Evolutionary conservation across 2,888 invertebrate genomes (phyloP), one percentile per base, ranked within the genome.

Genomic region (Cetonia aurata): DNA sequence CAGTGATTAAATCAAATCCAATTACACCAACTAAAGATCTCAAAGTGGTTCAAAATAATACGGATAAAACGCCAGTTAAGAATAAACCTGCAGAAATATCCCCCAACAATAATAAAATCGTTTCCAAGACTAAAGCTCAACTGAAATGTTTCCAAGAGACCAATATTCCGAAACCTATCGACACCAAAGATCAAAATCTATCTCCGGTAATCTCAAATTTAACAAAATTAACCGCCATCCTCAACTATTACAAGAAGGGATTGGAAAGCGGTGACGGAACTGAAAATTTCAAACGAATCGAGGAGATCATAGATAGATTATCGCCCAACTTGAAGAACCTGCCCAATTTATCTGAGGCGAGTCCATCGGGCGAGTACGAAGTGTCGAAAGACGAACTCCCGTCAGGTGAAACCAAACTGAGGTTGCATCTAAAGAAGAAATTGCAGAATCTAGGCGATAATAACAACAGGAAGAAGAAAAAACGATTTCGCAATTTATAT

Each of bases 401-500:
- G n/a, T n/a, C n/a, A n/a, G n/a, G n/a, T n/a, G 57, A 56, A 19
- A 13, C 41, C 37, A 50, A 62, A 19, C 15, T 69, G 10, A 73
- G 57, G 12, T 4, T 70, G n/a, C 73, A 62, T 17, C 31, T 73
- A 25, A 69, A 69, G 60, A 59, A 69, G 48, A 52, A 41, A 2
- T 53, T 33, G 4, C 57, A 48, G 1, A 52, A 42, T 2, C 59
- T 13, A 10, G 19, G 46, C 6, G 73, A 74, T 9, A 71, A n/a
- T n/a, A n/a, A n/a, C n/a, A n/a, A 69, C 25, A 66, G 41, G 53
- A 57, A 73, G n/a, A 69, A 69, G 59, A 67, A 60, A 8, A 76
- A 74, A 42, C 62, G 76, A 9, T 76, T 76, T 53, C 57, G 75
- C 1, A 75, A 75, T 71, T 46, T 76, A 10, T 74, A 76, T 48